These are phyloP conservation scores for Zosterops japonicus DNA, from an alignment of 2,113 vertebrate genomes.

Conservation along the genomic window DNA sequence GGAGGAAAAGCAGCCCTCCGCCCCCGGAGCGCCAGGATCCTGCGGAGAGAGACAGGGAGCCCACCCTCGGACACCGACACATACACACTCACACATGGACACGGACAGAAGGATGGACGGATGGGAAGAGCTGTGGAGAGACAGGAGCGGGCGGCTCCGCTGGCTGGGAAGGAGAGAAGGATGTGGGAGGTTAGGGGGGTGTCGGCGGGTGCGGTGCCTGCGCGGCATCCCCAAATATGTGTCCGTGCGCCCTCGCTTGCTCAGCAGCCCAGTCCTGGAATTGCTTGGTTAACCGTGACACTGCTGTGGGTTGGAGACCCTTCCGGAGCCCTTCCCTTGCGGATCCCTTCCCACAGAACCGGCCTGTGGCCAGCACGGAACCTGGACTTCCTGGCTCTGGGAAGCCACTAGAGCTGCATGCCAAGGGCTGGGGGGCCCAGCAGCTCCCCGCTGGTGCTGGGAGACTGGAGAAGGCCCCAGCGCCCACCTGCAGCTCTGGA, in stretches of 20 bases:
- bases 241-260: neutral
- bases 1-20: slow-evolving; percentile 16
- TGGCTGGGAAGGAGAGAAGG: slow-evolving; percentile 66
- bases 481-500: neutral
- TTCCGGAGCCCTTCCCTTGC: accelerated
- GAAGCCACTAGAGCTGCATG: accelerated
- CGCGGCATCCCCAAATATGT: neutral
- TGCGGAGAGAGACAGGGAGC: slow-evolving; percentile 41
- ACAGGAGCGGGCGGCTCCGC: slow-evolving; percentile 21
- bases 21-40: slow-evolving; percentile 22
- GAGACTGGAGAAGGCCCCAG: neutral
- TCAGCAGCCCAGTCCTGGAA: neutral
- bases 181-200: neutral
- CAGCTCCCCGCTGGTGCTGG: accelerated
- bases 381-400: neutral
- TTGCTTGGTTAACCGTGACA: accelerated
- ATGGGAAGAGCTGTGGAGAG: slow-evolving; percentile 31
- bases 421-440: neutral
- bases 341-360: accelerated
- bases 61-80: neutral
- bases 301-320: neutral
- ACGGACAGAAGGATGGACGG: neutral
- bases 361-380: accelerated
- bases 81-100: neutral
- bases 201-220: accelerated